phyloP scores from a whole-genome alignment of 1,140 invertebrate genomes.

The Leptestheria dahalacensis region DNA sequence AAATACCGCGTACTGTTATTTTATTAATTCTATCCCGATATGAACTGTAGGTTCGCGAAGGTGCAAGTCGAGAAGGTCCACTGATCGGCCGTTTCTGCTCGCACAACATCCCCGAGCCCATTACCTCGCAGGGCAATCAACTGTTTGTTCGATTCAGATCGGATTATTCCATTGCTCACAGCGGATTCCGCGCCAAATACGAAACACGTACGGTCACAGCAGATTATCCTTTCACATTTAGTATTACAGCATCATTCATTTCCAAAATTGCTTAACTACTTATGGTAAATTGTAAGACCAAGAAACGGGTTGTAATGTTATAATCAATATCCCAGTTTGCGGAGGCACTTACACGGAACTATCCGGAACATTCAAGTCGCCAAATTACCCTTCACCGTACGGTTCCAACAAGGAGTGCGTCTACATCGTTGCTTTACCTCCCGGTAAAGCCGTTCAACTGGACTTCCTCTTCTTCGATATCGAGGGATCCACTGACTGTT shows the following conservation, averaged over 20 bases:
- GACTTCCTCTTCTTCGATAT: conserved; percentile 54
- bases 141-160: conserved; percentile 48
- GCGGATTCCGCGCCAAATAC: conserved; percentile 49
- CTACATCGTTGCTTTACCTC: conserved; percentile 52
- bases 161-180: conserved; percentile 34
- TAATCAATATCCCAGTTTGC: conserved; percentile 37
- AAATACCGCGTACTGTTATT: neutral
- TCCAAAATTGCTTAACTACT: too few species aligned
- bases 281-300: too few species aligned
- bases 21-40: neutral
- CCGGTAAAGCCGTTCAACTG: conserved; percentile 42
- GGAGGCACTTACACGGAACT: conserved; percentile 39
- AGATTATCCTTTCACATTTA: conserved; percentile 4
- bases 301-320: neutral
- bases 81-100: conserved; percentile 52
- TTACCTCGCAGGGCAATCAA: conserved; percentile 41
- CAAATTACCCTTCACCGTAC: conserved; percentile 61
- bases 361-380: conserved; percentile 47
- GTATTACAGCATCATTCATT: too few species aligned
- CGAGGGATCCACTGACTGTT: conserved; percentile 28
- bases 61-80: conserved; percentile 39
- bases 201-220: conserved; percentile 26
- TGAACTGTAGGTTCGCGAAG: conserved; percentile 48
- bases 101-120: conserved; percentile 32
- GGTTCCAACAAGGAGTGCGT: conserved; percentile 47